These are phyloP conservation scores for Protomyctophum bolini DNA, from an alignment of 2,113 vertebrate species.

Conservation along the genomic window DNA sequence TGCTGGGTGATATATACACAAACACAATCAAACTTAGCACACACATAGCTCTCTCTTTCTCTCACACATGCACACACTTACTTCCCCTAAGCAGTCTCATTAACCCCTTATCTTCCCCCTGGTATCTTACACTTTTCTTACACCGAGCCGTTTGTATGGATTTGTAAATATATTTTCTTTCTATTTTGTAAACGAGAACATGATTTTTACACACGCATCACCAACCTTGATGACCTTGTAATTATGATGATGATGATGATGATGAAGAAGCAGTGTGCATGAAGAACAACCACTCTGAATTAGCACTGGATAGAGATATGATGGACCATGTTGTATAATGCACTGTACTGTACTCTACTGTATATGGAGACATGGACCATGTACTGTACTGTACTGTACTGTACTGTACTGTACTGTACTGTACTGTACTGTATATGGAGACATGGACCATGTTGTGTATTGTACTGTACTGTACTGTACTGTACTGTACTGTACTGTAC, in stretches of 20 bases:
- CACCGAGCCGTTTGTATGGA: conserved; percentile 64
- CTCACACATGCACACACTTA: conserved; percentile 29
- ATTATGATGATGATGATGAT: conserved; percentile 23
- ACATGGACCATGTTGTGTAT: no score
- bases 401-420: no score
- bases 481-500: no score
- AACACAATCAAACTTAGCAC: conserved; percentile 11
- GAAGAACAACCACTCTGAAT: conserved; percentile 25
- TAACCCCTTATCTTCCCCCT: not conserved
- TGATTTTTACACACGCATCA: conserved; percentile 58
- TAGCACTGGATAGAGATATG: conserved; percentile 14
- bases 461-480: no score
- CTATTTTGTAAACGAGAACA: conserved; percentile 65
- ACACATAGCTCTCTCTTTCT: conserved; percentile 4
- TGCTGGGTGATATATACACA: conserved; percentile 53
- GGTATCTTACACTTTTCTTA: conserved; percentile 43
- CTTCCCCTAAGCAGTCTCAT: conserved; percentile 5
- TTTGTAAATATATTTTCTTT: conserved; percentile 64
- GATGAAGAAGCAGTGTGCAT: conserved; percentile 29
- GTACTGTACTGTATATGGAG: no score
- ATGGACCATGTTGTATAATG: not conserved
- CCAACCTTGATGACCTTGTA: conserved; percentile 30
- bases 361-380: no score
- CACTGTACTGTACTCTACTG: no score
- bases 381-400: no score